Conservation (phyloP, 2,797 vertebrate genomes). For the Bradypodion pumilum region DNA sequence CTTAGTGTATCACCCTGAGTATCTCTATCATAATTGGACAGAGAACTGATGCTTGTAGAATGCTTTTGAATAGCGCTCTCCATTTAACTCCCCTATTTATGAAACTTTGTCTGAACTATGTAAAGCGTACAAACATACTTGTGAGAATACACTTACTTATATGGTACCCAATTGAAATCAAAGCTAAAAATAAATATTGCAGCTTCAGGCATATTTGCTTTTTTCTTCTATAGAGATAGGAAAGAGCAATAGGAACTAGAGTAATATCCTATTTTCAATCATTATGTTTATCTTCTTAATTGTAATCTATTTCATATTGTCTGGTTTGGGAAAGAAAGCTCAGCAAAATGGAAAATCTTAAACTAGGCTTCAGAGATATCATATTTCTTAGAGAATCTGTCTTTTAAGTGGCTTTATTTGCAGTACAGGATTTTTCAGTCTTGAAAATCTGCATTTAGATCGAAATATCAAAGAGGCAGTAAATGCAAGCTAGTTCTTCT, state of each 20-base stretch:
- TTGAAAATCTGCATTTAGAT: conserved; percentile 64
- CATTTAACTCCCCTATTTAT: not conserved
- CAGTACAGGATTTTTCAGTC: conserved; percentile 34
- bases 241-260: conserved; percentile 18
- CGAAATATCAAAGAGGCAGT: conserved; percentile 45
- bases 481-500: conserved; percentile 22
- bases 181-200: conserved; percentile 24
- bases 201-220: conserved; percentile 9
- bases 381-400: conserved; percentile 46
- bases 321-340: conserved; percentile 33
- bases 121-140: not conserved
- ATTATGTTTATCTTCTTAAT: conserved; percentile 12
- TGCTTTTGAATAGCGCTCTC: not conserved
- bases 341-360: conserved; percentile 28
- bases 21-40: not conserved
- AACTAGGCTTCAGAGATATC: conserved; percentile 32
- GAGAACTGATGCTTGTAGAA: not conserved
- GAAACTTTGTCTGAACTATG: not conserved
- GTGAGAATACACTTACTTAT: not conserved
- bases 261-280: conserved; percentile 34
- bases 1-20: no score
- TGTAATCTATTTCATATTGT: conserved; percentile 32
- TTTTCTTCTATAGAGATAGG: conserved; percentile 12
- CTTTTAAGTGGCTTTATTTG: conserved; percentile 39
- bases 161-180: conserved; percentile 23